Percentiles rank a stretch among this genome's conserved stretches.
phyloP scores from a whole-genome alignment of 2,888 invertebrate species.

The Gastrophysa polygoni region DNA sequence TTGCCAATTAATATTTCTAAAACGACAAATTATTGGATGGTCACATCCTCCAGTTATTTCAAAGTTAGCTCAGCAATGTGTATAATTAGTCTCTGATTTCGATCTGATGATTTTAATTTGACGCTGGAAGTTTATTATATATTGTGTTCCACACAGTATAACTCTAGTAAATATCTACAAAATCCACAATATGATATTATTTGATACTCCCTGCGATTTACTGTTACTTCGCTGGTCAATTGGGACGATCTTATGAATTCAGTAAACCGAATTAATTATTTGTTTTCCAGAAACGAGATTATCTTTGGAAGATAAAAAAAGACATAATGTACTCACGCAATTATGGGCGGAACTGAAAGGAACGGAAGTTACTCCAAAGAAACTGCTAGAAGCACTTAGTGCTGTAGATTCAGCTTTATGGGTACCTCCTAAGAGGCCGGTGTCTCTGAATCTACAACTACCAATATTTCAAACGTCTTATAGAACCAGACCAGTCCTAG shows the following conservation, averaged over 20 bases:
- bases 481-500: constrained; percentile 57
- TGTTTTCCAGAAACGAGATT: constrained; percentile 60
- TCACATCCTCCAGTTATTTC: too few relatives aligned
- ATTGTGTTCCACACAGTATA: too few relatives aligned
- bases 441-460: constrained; percentile 72
- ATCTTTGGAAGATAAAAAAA: constrained; percentile 67
- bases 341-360: constrained; percentile 71
- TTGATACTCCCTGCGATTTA: too few relatives aligned
- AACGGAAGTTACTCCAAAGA: constrained; percentile 67
- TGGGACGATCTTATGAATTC: too few relatives aligned
- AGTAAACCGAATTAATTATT: not conserved
- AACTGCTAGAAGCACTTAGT: constrained; percentile 67
- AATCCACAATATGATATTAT: not conserved
- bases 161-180: not conserved
- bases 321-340: constrained; percentile 68
- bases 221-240: too few relatives aligned
- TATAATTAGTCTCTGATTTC: too few relatives aligned
- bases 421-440: constrained; percentile 71
- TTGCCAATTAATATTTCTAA: too few relatives aligned
- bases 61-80: too few relatives aligned
- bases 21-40: too few relatives aligned
- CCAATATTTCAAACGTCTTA: constrained; percentile 63
- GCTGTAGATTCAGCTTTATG: constrained; percentile 71
- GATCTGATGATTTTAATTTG: too few relatives aligned
- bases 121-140: too few relatives aligned